These are phyloP conservation scores for Limnephilus rhombicus DNA, from an alignment of 2,888 invertebrate genomes.

Conservation along the genomic window DNA sequence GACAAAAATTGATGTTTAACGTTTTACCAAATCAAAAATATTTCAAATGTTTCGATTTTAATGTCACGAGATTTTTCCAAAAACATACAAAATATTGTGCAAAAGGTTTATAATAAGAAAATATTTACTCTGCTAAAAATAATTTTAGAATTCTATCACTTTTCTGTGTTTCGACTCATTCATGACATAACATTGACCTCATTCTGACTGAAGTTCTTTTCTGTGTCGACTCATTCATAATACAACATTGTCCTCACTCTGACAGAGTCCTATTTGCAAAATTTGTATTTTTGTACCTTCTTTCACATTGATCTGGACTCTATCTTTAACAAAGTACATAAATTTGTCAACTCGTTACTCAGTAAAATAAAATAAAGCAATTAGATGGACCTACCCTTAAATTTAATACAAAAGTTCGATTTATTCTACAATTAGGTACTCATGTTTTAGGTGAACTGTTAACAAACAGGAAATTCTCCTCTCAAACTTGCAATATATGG, in stretches of 20 bases:
- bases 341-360: not conserved
- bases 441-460: not conserved
- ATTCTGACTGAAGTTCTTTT: not conserved
- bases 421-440: not conserved
- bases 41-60: not conserved
- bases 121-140: conserved; percentile 55
- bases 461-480: not conserved
- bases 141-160: conserved; percentile 54
- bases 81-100: conserved; percentile 45
- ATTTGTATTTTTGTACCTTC: not conserved
- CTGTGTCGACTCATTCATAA: not conserved
- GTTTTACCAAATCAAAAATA: not conserved
- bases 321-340: not conserved
- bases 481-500: not conserved
- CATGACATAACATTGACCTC: not conserved
- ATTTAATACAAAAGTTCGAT: not conserved
- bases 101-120: conserved; percentile 54
- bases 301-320: not conserved
- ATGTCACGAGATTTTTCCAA: conserved; percentile 23
- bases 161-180: not conserved
- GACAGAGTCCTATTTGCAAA: not conserved
- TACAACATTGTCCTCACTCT: not conserved
- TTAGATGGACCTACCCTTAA: not conserved
- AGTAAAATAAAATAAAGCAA: not conserved
- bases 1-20: conserved; percentile 8